Conservation (phyloP, 2,797 vertebrate genomes). For the Lates japonicus region DNA sequence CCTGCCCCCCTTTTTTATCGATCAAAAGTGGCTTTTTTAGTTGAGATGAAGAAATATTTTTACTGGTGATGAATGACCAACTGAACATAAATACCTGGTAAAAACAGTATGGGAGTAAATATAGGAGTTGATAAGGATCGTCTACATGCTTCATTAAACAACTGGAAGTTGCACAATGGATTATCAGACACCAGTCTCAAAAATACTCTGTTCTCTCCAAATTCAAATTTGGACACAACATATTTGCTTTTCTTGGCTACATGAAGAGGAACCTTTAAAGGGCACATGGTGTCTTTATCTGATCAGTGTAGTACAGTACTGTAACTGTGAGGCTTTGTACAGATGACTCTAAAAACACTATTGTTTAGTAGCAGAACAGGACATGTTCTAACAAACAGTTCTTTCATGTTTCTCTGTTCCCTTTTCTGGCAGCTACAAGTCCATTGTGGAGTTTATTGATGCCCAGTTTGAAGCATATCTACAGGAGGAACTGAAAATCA, state of each 20-base stretch:
- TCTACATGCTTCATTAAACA: slow-evolving; percentile 10
- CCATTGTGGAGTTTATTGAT: slow-evolving; percentile 98
- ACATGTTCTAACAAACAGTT: not conserved
- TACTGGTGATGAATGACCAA: not conserved
- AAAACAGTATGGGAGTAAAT: not conserved
- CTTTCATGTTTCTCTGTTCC: not conserved
- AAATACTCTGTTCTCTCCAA: not conserved
- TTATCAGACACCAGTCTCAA: not conserved
- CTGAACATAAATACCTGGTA: not conserved
- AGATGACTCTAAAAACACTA: not conserved
- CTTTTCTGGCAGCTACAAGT: slow-evolving; percentile 91
- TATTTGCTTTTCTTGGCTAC: not conserved
- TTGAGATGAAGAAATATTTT: not conserved
- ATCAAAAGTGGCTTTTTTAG: not conserved
- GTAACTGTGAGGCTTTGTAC: not conserved
- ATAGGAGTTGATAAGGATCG: not conserved
- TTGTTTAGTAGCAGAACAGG: not conserved
- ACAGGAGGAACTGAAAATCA: slow-evolving; percentile 98
- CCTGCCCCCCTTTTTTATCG: not conserved
- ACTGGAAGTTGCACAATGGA: not conserved
- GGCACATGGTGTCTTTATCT: not conserved
- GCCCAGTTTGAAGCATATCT: slow-evolving; percentile 97
- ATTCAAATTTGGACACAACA: too few relatives aligned
- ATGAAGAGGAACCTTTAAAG: not conserved
- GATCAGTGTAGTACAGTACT: not conserved